Conservation (phyloP, 1,140 invertebrate species). For the Drosophila malerkotliana region DNA sequence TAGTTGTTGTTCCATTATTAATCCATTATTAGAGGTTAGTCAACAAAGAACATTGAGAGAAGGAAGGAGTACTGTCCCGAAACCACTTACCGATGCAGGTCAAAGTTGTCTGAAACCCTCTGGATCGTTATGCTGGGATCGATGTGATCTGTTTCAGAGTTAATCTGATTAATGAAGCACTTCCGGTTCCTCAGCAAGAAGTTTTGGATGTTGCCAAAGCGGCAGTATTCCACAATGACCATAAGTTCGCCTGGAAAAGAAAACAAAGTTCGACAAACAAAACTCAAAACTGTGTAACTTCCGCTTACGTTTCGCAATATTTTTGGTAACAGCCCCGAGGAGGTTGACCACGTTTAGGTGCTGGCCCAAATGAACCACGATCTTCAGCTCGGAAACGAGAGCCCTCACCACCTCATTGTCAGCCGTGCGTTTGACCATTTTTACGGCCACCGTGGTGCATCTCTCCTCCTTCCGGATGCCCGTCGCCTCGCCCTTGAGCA, state of each 20-base stretch:
- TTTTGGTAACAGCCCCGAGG: conserved; percentile 95
- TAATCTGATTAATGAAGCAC: conserved; percentile 92
- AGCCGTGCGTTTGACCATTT: conserved; percentile 92
- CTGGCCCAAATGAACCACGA: conserved; percentile 96
- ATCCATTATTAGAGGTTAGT: conserved; percentile 47
- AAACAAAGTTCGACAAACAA: neutral
- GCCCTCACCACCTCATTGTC: conserved; percentile 89
- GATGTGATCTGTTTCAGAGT: conserved; percentile 87
- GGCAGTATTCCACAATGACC: conserved; percentile 97
- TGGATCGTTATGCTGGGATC: conserved; percentile 86
- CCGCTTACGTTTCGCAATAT: conserved; percentile 92
- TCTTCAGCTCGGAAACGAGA: conserved; percentile 95
- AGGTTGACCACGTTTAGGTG: conserved; percentile 98
- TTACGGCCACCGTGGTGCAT: conserved; percentile 91
- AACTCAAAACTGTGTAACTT: neutral
- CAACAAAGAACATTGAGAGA: neutral
- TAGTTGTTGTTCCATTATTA: neutral
- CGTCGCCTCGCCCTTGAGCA: conserved; percentile 93
- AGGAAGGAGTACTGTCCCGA: neutral
- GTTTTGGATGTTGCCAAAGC: conserved; percentile 94
- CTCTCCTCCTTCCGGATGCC: conserved; percentile 90
- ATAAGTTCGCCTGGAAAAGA: conserved; percentile 89
- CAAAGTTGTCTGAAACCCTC: conserved; percentile 78
- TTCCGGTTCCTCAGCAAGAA: conserved; percentile 91
- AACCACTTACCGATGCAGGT: conserved; percentile 74